phyloP scores from a whole-genome alignment of 1,140 invertebrate genomes.

The Steinernema feltiae region DNA sequence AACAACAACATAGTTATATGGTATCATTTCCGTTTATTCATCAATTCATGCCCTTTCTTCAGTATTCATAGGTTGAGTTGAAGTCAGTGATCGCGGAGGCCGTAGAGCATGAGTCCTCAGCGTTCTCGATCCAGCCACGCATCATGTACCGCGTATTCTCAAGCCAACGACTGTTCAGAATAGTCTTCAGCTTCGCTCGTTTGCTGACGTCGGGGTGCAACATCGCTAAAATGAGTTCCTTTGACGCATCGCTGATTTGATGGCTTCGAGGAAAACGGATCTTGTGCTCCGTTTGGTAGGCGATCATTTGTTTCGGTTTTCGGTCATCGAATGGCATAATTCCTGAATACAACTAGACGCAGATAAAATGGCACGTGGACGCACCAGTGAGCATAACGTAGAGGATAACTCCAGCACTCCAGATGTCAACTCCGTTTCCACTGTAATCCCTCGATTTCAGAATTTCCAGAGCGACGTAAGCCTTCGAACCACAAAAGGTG shows the following conservation, averaged over 20 bases:
- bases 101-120: not conserved
- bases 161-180: not conserved
- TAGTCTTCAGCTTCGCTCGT: not conserved
- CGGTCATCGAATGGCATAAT: slow-evolving; percentile 80
- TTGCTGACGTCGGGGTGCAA: slow-evolving; percentile 22
- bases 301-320: slow-evolving; percentile 71
- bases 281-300: slow-evolving; percentile 67
- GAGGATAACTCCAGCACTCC: slow-evolving; percentile 52
- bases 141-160: not conserved
- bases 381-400: slow-evolving; percentile 63
- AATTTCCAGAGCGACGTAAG: slow-evolving; percentile 76
- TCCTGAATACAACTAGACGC: not conserved
- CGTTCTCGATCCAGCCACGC: not conserved
- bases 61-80: too few relatives aligned
- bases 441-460: slow-evolving; percentile 62
- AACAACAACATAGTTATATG: too few relatives aligned
- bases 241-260: not conserved
- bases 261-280: slow-evolving; percentile 65
- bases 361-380: slow-evolving; percentile 53
- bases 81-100: not conserved
- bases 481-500: slow-evolving; percentile 64
- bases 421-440: slow-evolving; percentile 50
- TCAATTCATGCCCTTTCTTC: not conserved
- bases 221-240: slow-evolving; percentile 13
- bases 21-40: not conserved